Evolutionary conservation across 2,888 invertebrate species (phyloP).

Genomic region (Villa cingulata): DNA sequence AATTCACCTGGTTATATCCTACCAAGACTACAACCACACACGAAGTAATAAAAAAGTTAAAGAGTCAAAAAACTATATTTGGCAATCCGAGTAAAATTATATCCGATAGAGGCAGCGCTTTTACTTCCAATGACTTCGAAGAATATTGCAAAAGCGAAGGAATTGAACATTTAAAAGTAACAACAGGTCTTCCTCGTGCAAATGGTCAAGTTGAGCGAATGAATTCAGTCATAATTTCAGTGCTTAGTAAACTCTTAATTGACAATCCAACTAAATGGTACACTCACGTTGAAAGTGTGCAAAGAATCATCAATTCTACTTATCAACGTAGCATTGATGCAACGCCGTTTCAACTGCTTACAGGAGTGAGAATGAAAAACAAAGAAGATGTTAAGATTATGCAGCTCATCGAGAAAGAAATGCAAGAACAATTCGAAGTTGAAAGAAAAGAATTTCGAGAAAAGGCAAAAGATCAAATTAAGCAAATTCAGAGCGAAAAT

Average conservation of each 20-base stretch:
- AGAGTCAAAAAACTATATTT: too few relatives aligned
- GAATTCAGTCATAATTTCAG: slow-evolving; percentile 19
- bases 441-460: slow-evolving; percentile 5
- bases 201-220: slow-evolving; percentile 24
- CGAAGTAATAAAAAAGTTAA: too few relatives aligned
- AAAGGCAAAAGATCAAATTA: slow-evolving; percentile 8
- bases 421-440: not conserved
- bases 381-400: not conserved
- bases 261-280: slow-evolving; percentile 16
- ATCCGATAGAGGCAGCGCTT: too few relatives aligned
- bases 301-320: not conserved
- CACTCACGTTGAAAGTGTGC: not conserved
- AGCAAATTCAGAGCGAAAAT: slow-evolving; percentile 1
- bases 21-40: too few relatives aligned
- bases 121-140: too few relatives aligned
- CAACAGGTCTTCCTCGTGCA: too few relatives aligned
- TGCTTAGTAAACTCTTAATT: slow-evolving; percentile 23
- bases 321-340: not conserved
- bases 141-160: too few relatives aligned
- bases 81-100: too few relatives aligned
- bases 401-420: not conserved
- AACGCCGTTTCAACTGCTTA: not conserved
- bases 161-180: too few relatives aligned
- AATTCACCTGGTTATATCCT: too few relatives aligned
- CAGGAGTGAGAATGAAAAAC: slow-evolving; percentile 1